A percentile compares a stretch with the other conserved stretches of the same genome.
These are phyloP conservation scores for Ichneumoninae sp. DNA, from an alignment of 2,888 invertebrate genomes.

Conservation along the genomic window DNA sequence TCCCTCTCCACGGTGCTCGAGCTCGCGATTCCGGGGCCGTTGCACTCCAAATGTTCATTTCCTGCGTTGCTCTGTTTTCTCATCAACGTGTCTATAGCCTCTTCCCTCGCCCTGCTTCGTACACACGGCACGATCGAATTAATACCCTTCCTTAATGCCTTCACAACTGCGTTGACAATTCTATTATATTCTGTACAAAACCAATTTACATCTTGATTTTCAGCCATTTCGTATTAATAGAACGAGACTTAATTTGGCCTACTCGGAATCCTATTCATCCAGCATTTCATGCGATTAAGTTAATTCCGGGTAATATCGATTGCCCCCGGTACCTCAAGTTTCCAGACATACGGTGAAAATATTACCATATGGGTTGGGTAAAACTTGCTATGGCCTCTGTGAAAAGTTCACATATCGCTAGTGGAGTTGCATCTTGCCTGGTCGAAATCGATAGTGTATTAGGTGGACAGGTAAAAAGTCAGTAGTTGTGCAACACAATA, in stretches of 20 bases:
- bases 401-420: too few relatives aligned
- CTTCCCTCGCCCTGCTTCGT: not conserved
- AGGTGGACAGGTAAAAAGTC: too few relatives aligned
- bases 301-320: not conserved
- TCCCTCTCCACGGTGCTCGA: not conserved
- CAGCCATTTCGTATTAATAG: not conserved
- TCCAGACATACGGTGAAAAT: not conserved
- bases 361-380: too few relatives aligned
- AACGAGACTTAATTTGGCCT: not conserved
- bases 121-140: not conserved
- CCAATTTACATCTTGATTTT: slow-evolving; percentile 11
- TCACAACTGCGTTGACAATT: not conserved
- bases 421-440: too few relatives aligned
- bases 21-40: not conserved
- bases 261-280: not conserved
- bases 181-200: not conserved
- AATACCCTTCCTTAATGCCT: not conserved
- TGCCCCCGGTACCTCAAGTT: not conserved
- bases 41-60: not conserved
- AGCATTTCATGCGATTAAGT: not conserved
- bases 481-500: too few relatives aligned
- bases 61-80: slow-evolving; percentile 7
- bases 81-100: not conserved
- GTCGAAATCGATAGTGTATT: too few relatives aligned
- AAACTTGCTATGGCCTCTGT: too few relatives aligned